Percentiles rank a stretch among this genome's conserved stretches.
Evolutionary conservation across 2,113 vertebrate genomes (phyloP).

Genomic region (Tautogolabrus adspersus): DNA sequence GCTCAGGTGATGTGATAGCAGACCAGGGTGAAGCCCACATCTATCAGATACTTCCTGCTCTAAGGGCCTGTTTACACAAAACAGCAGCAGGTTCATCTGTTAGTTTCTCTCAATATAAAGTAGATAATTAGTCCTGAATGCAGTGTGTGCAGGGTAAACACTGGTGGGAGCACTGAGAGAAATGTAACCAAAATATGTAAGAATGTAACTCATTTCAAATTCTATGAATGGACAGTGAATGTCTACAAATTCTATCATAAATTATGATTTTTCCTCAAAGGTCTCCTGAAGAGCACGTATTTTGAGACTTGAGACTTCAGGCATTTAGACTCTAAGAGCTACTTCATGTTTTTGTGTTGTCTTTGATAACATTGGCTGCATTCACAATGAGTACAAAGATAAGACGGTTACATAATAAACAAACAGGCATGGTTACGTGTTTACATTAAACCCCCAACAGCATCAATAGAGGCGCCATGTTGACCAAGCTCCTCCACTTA

Average conservation of each 20-base stretch:
- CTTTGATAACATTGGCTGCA: slow-evolving; percentile 44
- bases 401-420: slow-evolving; percentile 51
- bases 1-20: slow-evolving; percentile 26
- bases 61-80: slow-evolving; percentile 59
- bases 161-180: background rate
- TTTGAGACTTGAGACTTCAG: background rate
- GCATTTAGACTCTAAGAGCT: background rate
- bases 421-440: slow-evolving; percentile 42
- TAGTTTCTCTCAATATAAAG: slow-evolving; percentile 49
- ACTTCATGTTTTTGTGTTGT: slow-evolving; percentile 46
- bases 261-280: background rate
- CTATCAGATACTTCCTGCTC: slow-evolving; percentile 30
- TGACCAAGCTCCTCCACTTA: background rate
- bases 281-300: background rate
- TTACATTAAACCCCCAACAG: slow-evolving; percentile 55
- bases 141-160: slow-evolving; percentile 58
- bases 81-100: slow-evolving; percentile 45
- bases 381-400: slow-evolving; percentile 4
- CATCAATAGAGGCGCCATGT: slow-evolving; percentile 12
- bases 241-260: background rate
- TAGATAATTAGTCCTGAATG: slow-evolving; percentile 27
- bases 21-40: slow-evolving; percentile 16
- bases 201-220: background rate
- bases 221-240: background rate
- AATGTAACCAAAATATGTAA: background rate